These are phyloP conservation scores for Alca torda DNA, from an alignment of 2,797 vertebrate species.

Conservation along the genomic window DNA sequence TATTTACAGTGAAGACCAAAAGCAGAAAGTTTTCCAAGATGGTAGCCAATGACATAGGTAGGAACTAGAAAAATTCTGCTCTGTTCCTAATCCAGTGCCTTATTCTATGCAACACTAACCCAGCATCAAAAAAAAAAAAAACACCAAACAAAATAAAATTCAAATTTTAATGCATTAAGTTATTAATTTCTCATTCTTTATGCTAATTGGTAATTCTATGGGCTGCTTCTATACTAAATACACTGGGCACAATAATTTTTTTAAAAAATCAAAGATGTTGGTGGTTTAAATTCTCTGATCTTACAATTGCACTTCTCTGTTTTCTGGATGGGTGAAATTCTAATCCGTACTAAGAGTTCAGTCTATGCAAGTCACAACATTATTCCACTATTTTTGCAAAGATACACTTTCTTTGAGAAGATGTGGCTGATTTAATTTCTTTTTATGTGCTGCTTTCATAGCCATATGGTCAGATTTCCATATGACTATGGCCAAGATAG, in stretches of 20 bases:
- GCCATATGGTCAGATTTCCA: not conserved
- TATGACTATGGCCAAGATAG: not conserved
- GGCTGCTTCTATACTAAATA: constrained; percentile 73
- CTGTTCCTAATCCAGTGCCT: constrained; percentile 77
- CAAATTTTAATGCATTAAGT: constrained; percentile 67
- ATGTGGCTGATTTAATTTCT: not conserved
- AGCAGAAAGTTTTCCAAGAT: constrained; percentile 98
- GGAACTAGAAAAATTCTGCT: constrained; percentile 78
- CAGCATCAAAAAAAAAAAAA: constrained; percentile 11
- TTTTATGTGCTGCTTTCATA: not conserved
- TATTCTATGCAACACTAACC: constrained; percentile 79
- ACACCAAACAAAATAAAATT: not conserved
- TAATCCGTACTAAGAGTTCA: constrained; percentile 74
- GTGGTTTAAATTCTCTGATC: constrained; percentile 63
- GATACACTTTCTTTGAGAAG: not conserved
- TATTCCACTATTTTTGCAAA: not conserved
- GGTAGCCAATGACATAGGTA: constrained; percentile 99
- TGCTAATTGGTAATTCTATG: constrained; percentile 72
- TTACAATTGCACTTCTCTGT: constrained; percentile 35
- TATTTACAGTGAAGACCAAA: constrained; percentile 96
- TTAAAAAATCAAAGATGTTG: constrained; percentile 62
- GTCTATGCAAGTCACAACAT: constrained; percentile 57
- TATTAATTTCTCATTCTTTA: constrained; percentile 72
- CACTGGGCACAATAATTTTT: constrained; percentile 58
- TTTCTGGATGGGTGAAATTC: constrained; percentile 45